Evolutionary conservation across 2,888 invertebrate species (phyloP), one percentile per base, ranked within the genome.

Genomic region (Erynnis tages): DNA sequence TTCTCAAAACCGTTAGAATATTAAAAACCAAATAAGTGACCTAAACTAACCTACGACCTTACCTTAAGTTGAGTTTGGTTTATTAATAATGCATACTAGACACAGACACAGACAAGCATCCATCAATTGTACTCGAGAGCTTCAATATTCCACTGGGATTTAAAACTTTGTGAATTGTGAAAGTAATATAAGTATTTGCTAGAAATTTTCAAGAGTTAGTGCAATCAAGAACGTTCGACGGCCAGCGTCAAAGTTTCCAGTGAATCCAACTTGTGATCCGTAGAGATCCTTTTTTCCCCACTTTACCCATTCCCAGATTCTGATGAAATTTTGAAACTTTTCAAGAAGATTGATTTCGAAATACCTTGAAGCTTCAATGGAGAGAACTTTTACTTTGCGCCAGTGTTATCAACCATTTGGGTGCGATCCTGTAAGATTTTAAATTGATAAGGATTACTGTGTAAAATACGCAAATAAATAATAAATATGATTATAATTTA

Each of bases 151-250:
- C 38, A 19, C 11, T 19, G 37, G 21, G 14, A 47, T 52, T 53
- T 7, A 17, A 17, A 41, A 29, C 17, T 41, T 57, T 54, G 53
- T 52, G 32, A 32, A 52, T 40, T n/a, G n/a, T n/a, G 10, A 53
- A 53, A 49, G 49, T 46, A 59, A 60, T 64, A 65, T 66, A 72
- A 73, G 72, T 79, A 76, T 77, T 81, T 75, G 69, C 67, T 71
- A 63, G 67, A 82, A 80, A 76, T 74, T 71, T 71, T 67, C 66
- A 69, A 74, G 73, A 72, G 66, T 63, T 68, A 72, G 71, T 76
- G 82, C 85, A 85, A 84, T 86, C 85, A 82, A 71, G 76, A 66
- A 66, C 69, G 71, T 77, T 75, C 74, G 76, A 80, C 76, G 72
- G 70, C 65, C 62, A 40, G 66, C 74, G 72, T 60, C 60, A 80